Base-by-base conservation (phyloP, 1,140 invertebrate species). In the Bombus polaris region DNA sequence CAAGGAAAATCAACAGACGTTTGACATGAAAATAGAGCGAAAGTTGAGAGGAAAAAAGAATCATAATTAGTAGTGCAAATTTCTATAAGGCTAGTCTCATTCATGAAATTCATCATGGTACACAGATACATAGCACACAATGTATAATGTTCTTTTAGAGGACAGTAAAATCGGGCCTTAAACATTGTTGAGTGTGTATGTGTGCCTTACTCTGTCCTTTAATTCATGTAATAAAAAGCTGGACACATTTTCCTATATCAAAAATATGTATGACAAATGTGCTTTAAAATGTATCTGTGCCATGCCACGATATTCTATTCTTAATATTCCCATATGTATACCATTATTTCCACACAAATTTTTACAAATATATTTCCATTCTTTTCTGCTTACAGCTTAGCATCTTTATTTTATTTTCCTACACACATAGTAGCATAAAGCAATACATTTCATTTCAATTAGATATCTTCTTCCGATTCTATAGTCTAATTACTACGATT, bases 251-350 rank as follows among this genome's bases (percentile, higher is more conserved):
- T 37, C 73, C 28, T 71, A 53, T 86, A 87, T 57, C 37, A 68
- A n/a, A 66, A 71, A 65, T 62, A 87, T 71, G n/a, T 71, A 85
- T 57, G 62, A 87, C 73, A 68, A 83, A 90, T 92, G 92, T 93
- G 93, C 93, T 93, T 91, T 87, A 93, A 90, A 92, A 93, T 94
- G 93, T 94, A 93, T 93, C 93, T 94, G 93, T 94, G 93, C 93
- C 93, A 93, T 93, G 92, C 93, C 89, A 92, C 87, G 87, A 72
- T 78, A 66, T 88, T 88, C 77, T 87, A 85, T 85, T 86, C 73
- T 82, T 86, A 73, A 88, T 89, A 89, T 78, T 86, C 87, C 87
- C 79, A 89, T 83, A 87, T 79, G 42, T 87, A 80, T 80, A 85
- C 53, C 82, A 85, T 85, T 84, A 89, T 77, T 85, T 62, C 81